Evolutionary conservation across 2,797 vertebrate species (phyloP).

Genomic region (Coilia nasus): DNA sequence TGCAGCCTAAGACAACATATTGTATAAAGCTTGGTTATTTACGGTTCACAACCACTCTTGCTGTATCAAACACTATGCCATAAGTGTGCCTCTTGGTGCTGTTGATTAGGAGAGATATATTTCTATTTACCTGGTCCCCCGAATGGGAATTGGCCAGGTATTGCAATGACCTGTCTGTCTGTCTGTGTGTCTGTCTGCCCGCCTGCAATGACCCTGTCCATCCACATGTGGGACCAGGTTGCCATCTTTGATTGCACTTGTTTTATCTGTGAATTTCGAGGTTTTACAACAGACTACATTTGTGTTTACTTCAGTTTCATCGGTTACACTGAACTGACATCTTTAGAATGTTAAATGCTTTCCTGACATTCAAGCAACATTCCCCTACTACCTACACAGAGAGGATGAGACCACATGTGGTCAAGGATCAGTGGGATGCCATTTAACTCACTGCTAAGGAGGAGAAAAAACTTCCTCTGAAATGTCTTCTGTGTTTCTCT

Average conservation of each 20-base stretch:
- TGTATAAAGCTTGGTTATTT: not conserved
- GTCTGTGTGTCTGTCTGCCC: too few species aligned
- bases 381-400: not conserved
- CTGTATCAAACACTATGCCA: not conserved
- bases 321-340: not conserved
- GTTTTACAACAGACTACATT: not conserved
- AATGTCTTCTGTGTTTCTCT: not conserved
- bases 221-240: too few species aligned
- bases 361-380: not conserved
- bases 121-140: too few species aligned
- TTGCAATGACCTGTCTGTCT: too few species aligned
- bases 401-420: not conserved
- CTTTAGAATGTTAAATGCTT: not conserved
- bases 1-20: not conserved
- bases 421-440: slow-evolving; percentile 14
- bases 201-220: too few species aligned
- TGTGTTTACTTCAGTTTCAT: not conserved
- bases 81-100: not conserved
- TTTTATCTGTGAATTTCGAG: not conserved
- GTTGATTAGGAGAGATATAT: not conserved
- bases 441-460: slow-evolving; percentile 30
- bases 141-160: too few species aligned
- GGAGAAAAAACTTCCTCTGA: slow-evolving; percentile 15
- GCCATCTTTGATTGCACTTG: too few species aligned
- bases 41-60: not conserved